Conservation (phyloP, 2,888 invertebrate genomes). For the Aphidoletes aphidimyza region DNA sequence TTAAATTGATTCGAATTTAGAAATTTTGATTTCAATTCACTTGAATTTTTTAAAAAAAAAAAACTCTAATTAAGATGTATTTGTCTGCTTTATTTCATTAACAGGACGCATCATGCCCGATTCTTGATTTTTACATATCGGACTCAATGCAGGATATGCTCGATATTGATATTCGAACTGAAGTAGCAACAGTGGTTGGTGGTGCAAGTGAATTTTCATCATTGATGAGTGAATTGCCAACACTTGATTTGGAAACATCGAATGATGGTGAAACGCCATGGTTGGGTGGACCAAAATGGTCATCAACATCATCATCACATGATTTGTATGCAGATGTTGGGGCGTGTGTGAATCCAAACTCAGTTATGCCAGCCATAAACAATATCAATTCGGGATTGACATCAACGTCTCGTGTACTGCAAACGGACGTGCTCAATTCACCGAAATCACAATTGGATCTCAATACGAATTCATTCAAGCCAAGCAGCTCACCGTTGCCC, state of each 20-base stretch:
- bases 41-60: no score
- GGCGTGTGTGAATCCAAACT: slow-evolving; percentile 81
- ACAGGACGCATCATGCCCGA: slow-evolving; percentile 70
- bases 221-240: slow-evolving; percentile 64
- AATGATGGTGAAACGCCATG: slow-evolving; percentile 61
- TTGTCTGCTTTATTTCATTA: slow-evolving; percentile 58
- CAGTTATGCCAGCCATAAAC: slow-evolving; percentile 82
- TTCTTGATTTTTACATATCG: slow-evolving; percentile 74
- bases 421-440: slow-evolving; percentile 58
- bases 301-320: slow-evolving; percentile 70
- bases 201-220: slow-evolving; percentile 75
- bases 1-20: no score
- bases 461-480: slow-evolving; percentile 60
- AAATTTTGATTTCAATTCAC: no score
- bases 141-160: slow-evolving; percentile 89
- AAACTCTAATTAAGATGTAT: neutral
- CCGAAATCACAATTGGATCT: slow-evolving; percentile 63
- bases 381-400: slow-evolving; percentile 57
- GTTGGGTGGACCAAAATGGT: slow-evolving; percentile 62
- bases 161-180: slow-evolving; percentile 88
- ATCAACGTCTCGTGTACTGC: slow-evolving; percentile 56
- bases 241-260: slow-evolving; percentile 66
- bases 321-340: slow-evolving; percentile 83
- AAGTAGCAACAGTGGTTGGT: slow-evolving; percentile 83
- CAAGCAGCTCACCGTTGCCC: slow-evolving; percentile 67